Evolutionary conservation across 2,113 vertebrate species (phyloP).

Genomic region (Bungarus multicinctus): DNA sequence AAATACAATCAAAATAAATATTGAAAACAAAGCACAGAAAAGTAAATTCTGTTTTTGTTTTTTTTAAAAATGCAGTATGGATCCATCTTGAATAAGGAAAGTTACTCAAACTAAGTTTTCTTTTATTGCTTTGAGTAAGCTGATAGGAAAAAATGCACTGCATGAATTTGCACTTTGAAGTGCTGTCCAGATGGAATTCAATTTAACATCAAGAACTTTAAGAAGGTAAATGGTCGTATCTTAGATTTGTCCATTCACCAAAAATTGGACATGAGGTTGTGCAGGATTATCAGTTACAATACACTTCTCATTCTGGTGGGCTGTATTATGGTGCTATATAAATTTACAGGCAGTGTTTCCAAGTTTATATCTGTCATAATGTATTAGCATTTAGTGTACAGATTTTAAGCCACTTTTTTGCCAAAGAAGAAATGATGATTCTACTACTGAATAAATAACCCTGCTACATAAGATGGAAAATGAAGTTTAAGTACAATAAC

Average conservation of each 20-base stretch:
- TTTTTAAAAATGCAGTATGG: neutral
- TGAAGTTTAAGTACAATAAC: neutral
- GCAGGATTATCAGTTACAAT: neutral
- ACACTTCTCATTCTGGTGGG: neutral
- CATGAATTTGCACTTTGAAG: neutral
- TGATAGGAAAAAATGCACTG: neutral
- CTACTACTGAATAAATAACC: neutral
- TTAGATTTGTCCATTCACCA: neutral
- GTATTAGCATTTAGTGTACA: neutral
- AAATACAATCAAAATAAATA: neutral
- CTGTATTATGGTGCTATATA: neutral
- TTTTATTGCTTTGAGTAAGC: neutral
- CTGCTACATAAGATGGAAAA: neutral
- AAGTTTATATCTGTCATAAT: neutral
- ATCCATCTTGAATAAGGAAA: neutral
- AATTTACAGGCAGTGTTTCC: neutral
- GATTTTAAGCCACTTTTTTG: neutral
- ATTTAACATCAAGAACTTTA: neutral
- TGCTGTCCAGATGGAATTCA: neutral
- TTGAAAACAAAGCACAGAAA: neutral
- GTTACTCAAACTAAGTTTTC: neutral
- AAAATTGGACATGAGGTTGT: neutral
- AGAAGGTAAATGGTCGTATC: neutral
- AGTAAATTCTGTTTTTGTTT: neutral
- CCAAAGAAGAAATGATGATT: neutral